These are phyloP conservation scores for Lytechinus pictus DNA, from an alignment of 35 echinoderm and acorn worm species.

Conservation along the genomic window DNA sequence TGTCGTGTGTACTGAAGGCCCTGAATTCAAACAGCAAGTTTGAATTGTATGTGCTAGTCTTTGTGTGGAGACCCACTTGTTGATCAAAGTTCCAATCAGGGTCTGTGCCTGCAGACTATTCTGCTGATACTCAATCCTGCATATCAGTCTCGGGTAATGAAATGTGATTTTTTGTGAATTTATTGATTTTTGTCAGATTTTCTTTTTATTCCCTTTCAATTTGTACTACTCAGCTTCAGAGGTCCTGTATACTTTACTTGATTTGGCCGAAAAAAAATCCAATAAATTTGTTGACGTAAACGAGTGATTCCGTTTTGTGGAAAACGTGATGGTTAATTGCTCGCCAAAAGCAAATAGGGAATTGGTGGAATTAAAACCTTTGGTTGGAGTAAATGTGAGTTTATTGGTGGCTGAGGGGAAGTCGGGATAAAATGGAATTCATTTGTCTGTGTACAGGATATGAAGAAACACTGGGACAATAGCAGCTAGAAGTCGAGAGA, in stretches of 20 bases:
- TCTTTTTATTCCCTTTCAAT: neutral
- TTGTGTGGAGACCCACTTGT: too few relatives aligned
- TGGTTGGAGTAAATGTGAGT: neutral
- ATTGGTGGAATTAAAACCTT: conserved; percentile 2
- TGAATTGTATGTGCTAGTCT: too few relatives aligned
- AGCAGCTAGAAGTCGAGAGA: neutral
- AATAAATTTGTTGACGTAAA: neutral
- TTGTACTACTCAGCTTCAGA: neutral
- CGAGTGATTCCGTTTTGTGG: neutral
- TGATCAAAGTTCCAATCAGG: too few relatives aligned
- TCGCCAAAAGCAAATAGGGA: conserved; percentile 1
- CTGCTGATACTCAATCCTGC: too few relatives aligned
- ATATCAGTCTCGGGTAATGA: too few relatives aligned
- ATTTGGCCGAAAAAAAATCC: neutral
- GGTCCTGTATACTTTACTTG: conserved; percentile 1
- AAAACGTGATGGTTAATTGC: neutral
- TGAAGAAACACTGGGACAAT: conserved; percentile 1
- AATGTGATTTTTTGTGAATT: neutral
- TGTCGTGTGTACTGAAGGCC: too few relatives aligned
- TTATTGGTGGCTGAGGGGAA: neutral
- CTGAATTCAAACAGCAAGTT: too few relatives aligned
- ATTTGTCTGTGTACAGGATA: neutral
- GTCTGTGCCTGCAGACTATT: too few relatives aligned
- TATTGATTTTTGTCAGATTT: neutral
- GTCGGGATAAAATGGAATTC: neutral